Evolutionary conservation across 1,140 invertebrate species (phyloP).

Genomic region (Riptortus pedestris): DNA sequence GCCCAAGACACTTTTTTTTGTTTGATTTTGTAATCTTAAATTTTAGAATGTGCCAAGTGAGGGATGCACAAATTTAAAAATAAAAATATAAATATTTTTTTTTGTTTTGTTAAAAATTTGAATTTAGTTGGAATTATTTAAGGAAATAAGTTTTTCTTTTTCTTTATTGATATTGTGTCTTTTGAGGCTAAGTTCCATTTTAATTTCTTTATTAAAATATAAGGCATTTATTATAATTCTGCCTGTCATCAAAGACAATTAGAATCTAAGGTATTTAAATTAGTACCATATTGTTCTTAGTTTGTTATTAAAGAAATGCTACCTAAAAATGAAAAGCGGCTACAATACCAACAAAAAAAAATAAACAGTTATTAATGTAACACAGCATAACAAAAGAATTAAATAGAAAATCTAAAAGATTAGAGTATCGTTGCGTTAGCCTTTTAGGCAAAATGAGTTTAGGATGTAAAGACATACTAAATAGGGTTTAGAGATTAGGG

Average conservation of each 20-base stretch:
- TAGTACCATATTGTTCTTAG: conserved; percentile 2
- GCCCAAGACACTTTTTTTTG: neutral
- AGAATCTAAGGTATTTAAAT: conserved; percentile 5
- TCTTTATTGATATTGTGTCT: neutral
- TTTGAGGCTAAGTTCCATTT: neutral
- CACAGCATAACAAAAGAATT: neutral
- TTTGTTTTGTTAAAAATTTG: no score
- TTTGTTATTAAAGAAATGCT: neutral
- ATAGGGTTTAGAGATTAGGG: neutral
- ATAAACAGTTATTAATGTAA: neutral
- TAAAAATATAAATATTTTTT: no score
- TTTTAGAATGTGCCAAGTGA: neutral
- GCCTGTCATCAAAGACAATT: conserved; percentile 16
- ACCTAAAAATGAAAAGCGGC: neutral
- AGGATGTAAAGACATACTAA: neutral
- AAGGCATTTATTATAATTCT: conserved; percentile 13
- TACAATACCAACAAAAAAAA: neutral
- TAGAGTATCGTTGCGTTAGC: neutral
- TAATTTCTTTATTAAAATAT: neutral
- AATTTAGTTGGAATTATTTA: no score
- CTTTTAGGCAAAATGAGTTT: conserved; percentile 10
- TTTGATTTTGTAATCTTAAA: neutral
- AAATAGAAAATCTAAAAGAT: neutral
- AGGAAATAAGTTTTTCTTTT: no score
- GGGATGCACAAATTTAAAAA: no score